Conservation (phyloP, 2,113 vertebrate genomes). For the Gymnarchus niloticus region DNA sequence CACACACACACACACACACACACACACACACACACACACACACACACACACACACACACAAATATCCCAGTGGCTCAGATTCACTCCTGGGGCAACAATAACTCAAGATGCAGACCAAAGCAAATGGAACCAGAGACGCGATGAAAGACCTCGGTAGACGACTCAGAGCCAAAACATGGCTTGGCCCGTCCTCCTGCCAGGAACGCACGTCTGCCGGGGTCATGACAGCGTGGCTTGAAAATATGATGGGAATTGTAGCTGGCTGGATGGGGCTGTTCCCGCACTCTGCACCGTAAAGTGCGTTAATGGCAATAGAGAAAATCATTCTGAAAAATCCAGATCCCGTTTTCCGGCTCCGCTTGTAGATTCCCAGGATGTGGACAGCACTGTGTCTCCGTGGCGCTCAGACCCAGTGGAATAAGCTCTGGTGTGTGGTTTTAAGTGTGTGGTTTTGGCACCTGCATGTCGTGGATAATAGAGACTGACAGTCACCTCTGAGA, state of each 20-base stretch:
- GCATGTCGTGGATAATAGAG: neutral
- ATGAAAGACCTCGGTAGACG: slow-evolving; percentile 51
- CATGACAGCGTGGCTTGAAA: too few species aligned
- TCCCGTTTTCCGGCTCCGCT: neutral
- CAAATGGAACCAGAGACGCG: slow-evolving; percentile 51
- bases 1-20: neutral
- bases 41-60: too few species aligned
- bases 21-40: neutral
- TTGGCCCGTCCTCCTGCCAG: too few species aligned
- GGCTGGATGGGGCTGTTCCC: too few species aligned
- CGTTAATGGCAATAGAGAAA: neutral
- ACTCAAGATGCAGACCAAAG: slow-evolving; percentile 39
- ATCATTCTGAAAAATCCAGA: neutral
- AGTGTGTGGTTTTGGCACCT: neutral
- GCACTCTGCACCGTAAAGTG: too few species aligned
- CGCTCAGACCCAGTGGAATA: neutral
- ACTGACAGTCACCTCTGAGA: neutral
- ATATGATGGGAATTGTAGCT: too few species aligned
- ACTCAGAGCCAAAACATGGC: neutral
- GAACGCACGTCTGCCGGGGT: neutral
- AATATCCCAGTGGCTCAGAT: slow-evolving; percentile 40
- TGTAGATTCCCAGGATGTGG: too few species aligned
- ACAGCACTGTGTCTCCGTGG: neutral
- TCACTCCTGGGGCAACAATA: slow-evolving; percentile 45
- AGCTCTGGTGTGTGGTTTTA: neutral